phyloP scores from a whole-genome alignment of 92 coral and sea anemone species.

The Zoanthus solanderi region DNA sequence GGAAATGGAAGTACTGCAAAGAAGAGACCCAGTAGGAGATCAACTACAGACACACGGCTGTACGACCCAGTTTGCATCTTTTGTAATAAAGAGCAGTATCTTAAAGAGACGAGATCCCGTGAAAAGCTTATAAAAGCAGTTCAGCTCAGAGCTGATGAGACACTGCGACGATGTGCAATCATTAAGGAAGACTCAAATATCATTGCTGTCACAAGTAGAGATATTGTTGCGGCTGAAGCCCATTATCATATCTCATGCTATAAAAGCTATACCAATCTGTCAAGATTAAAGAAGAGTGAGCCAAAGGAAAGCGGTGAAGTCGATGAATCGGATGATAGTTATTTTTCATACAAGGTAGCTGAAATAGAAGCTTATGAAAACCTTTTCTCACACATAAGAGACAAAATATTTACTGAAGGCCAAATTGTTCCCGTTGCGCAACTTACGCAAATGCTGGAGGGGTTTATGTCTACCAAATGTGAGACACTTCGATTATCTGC shows the following conservation, averaged over 20 bases:
- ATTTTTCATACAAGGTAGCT: neutral
- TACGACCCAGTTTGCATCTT: conserved; percentile 54
- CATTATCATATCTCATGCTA: conserved; percentile 66
- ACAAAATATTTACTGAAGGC: conserved; percentile 9
- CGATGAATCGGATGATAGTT: neutral
- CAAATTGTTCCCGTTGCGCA: conserved; percentile 15
- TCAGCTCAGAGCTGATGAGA: neutral
- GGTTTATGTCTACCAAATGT: conserved; percentile 17
- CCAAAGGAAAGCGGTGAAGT: neutral
- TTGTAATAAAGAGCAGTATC: conserved; percentile 47
- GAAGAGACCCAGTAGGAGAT: conserved; percentile 17
- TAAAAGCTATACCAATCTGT: conserved; percentile 49
- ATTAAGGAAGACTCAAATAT: conserved; percentile 53
- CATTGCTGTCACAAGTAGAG: conserved; percentile 53
- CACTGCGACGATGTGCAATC: conserved; percentile 37
- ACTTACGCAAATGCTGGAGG: neutral
- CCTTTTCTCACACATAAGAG: conserved; percentile 50
- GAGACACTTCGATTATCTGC: conserved; percentile 33
- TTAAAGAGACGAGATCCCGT: conserved; percentile 18
- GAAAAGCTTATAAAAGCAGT: neutral
- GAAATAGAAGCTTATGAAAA: conserved; percentile 42
- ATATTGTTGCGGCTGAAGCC: conserved; percentile 68
- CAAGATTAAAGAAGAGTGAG: conserved; percentile 4
- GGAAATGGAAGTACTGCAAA: neutral
- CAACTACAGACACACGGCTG: conserved; percentile 27